Percentiles rank a stretch among this genome's conserved stretches.
These are phyloP conservation scores for Augiades crinisus DNA, from an alignment of 2,888 invertebrate genomes.

Conservation along the genomic window DNA sequence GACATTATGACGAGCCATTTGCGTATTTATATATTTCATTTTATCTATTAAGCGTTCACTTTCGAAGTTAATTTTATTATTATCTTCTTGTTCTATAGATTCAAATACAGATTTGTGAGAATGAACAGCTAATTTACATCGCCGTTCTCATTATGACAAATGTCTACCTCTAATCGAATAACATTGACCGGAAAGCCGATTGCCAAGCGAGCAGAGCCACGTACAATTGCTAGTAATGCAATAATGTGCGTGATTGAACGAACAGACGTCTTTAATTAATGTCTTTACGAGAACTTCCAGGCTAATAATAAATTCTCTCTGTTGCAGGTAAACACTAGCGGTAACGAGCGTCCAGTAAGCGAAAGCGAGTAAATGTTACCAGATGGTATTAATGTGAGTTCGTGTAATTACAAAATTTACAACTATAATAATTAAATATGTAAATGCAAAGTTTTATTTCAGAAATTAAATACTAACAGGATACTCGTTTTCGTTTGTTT, in stretches of 20 bases:
- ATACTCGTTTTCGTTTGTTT: neutral
- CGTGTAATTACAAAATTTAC: slow-evolving; percentile 14
- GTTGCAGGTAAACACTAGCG: slow-evolving; percentile 53
- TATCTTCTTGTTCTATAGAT: neutral
- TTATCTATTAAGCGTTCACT: neutral
- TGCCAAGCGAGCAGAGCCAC: slow-evolving; percentile 10
- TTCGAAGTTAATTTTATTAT: neutral
- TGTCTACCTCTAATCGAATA: slow-evolving; percentile 19
- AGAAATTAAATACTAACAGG: neutral
- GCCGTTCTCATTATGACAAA: neutral
- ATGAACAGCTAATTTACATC: slow-evolving; percentile 1
- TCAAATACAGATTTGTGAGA: neutral
- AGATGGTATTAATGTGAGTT: slow-evolving; percentile 26
- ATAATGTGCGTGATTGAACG: slow-evolving; percentile 25
- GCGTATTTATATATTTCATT: neutral
- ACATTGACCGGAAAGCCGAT: slow-evolving; percentile 15
- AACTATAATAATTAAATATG: slow-evolving; percentile 7
- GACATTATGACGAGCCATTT: slow-evolving; percentile 12
- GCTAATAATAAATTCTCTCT: slow-evolving; percentile 43
- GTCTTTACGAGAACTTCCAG: slow-evolving; percentile 25
- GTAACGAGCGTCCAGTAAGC: slow-evolving; percentile 19
- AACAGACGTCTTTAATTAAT: slow-evolving; percentile 25
- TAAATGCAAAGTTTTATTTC: neutral
- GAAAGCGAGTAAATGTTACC: slow-evolving; percentile 21
- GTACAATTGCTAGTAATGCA: slow-evolving; percentile 15